Conservation (phyloP, 2,888 invertebrate species). For the Polyommatus icarus region DNA sequence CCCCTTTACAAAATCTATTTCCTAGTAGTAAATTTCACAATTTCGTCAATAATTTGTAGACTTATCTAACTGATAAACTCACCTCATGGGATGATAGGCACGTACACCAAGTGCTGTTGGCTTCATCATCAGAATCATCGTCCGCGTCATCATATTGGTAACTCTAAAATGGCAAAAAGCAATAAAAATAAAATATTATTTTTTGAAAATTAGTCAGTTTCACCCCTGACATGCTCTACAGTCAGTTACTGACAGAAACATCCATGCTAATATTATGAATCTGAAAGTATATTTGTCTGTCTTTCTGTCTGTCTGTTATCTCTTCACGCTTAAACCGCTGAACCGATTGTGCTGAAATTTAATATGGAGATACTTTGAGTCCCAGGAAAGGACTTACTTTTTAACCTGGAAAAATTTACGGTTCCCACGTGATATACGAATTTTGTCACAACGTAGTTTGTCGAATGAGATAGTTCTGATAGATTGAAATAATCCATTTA, state of each 20-base stretch:
- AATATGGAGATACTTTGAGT: too few relatives aligned
- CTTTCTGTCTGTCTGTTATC: too few relatives aligned
- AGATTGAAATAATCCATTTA: too few relatives aligned
- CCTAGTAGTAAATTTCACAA: not conserved
- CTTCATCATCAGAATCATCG: conserved; percentile 71
- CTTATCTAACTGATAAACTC: conserved; percentile 25
- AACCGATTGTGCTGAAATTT: too few relatives aligned
- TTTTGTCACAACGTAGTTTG: too few relatives aligned
- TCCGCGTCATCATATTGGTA: conserved; percentile 61
- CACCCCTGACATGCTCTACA: not conserved
- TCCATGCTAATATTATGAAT: not conserved
- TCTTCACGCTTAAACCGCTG: too few relatives aligned
- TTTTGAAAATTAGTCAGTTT: not conserved
- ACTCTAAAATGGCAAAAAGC: conserved; percentile 48
- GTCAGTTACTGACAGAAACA: not conserved
- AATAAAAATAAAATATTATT: not conserved
- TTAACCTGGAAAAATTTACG: too few relatives aligned
- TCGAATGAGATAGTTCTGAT: too few relatives aligned
- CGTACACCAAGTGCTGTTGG: conserved; percentile 65
- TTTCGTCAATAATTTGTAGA: not conserved
- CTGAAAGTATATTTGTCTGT: too few relatives aligned
- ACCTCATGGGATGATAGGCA: conserved; percentile 74
- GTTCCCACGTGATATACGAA: too few relatives aligned
- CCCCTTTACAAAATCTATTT: too few relatives aligned
- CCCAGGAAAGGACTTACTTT: too few relatives aligned